Conservation (phyloP, 2,888 invertebrate genomes). For the Sialis fuliginosa region DNA sequence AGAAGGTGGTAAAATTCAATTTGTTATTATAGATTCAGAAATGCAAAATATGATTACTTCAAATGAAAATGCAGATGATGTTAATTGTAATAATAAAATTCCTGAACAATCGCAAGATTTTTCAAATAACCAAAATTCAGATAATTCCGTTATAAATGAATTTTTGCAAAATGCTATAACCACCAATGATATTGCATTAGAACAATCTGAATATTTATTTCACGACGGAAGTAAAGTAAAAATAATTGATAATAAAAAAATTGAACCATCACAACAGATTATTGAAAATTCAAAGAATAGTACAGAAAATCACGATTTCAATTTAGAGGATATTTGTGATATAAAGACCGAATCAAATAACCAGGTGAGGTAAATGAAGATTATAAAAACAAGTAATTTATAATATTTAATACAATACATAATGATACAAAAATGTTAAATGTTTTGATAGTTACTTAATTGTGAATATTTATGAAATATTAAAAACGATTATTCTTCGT, state of each 20-base stretch:
- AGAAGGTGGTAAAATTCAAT: neutral
- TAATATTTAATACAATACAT: too few relatives aligned
- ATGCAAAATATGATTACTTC: neutral
- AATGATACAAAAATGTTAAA: too few relatives aligned
- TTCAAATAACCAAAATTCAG: neutral
- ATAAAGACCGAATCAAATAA: neutral
- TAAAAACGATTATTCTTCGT: too few relatives aligned
- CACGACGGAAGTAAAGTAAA: slow-evolving; percentile 1
- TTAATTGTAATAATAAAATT: neutral
- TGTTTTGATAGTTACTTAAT: too few relatives aligned
- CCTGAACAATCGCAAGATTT: neutral
- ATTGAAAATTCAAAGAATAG: neutral
- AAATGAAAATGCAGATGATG: neutral
- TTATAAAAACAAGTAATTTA: too few relatives aligned
- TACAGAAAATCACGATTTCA: neutral
- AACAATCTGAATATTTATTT: neutral
- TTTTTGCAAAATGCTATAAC: slow-evolving; percentile 2
- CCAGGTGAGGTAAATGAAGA: too few relatives aligned
- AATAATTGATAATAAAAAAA: slow-evolving; percentile 4
- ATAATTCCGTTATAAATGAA: neutral
- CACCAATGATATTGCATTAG: neutral
- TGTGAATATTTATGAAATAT: too few relatives aligned
- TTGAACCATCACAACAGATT: slow-evolving; percentile 1
- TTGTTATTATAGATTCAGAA: neutral
- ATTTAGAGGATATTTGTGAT: slow-evolving; percentile 3